Conservation (phyloP, 2,797 vertebrate species). For the Iguana delicatissima region DNA sequence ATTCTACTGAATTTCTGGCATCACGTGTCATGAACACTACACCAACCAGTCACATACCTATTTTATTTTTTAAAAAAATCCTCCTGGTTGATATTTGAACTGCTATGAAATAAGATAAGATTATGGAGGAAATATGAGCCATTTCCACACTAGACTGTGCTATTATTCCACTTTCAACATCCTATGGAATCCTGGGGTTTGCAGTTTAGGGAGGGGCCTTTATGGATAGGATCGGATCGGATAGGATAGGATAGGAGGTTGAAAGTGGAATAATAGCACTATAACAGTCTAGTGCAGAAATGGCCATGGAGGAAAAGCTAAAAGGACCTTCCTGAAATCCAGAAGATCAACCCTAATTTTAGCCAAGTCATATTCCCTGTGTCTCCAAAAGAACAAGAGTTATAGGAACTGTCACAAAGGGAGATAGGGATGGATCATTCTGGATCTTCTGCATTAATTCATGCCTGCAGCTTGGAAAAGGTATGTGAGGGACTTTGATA, state of each 20-base stretch:
- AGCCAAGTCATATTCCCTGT: neutral
- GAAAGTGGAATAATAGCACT: neutral
- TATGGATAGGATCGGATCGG: too few species aligned
- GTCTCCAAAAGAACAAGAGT: neutral
- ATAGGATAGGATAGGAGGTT: too few species aligned
- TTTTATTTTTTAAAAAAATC: neutral
- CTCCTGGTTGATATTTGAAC: neutral
- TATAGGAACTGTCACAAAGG: neutral
- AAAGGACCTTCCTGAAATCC: neutral
- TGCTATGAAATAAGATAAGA: neutral
- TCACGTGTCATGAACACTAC: neutral
- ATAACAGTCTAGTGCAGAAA: too few species aligned
- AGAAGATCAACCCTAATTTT: neutral
- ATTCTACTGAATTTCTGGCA: neutral
- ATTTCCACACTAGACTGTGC: too few species aligned
- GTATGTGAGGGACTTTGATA: too few species aligned
- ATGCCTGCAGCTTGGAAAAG: too few species aligned
- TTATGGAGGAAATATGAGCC: neutral
- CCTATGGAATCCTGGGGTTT: too few species aligned
- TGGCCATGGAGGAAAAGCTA: neutral
- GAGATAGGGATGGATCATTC: neutral
- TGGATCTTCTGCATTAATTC: neutral
- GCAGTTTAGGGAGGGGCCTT: too few species aligned
- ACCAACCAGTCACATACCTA: neutral
- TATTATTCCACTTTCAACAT: too few species aligned